phyloP scores from a whole-genome alignment of 2,888 invertebrate species.

The Cybosia mesomella region DNA sequence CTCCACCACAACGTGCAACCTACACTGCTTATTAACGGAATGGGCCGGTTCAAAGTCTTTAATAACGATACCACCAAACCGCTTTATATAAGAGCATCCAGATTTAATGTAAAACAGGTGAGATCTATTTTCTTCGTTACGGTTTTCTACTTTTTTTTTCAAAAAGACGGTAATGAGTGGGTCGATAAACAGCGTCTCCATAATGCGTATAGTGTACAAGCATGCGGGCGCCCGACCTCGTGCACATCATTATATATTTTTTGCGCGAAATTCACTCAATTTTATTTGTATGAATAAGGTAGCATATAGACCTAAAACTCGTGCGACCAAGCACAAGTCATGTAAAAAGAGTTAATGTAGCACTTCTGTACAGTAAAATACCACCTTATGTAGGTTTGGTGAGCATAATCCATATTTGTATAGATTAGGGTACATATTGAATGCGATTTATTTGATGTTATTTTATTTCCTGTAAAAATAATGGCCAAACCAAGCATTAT shows the following conservation, averaged over 20 bases:
- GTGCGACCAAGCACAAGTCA: too few species aligned
- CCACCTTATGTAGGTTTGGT: not conserved
- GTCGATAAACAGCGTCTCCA: too few species aligned
- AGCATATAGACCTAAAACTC: too few species aligned
- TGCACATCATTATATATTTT: too few species aligned
- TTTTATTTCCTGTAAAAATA: not conserved
- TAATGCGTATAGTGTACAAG: too few species aligned
- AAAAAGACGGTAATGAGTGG: not conserved
- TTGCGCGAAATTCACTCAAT: too few species aligned
- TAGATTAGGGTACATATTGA: not conserved
- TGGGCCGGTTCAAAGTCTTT: conserved; percentile 88
- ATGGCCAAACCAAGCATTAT: not conserved
- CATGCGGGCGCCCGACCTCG: too few species aligned
- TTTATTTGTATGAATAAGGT: too few species aligned
- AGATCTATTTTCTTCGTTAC: conserved; percentile 25
- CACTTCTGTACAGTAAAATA: not conserved
- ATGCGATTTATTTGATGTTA: not conserved
- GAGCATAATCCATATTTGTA: not conserved
- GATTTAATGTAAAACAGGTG: conserved; percentile 90
- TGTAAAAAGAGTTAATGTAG: not conserved
- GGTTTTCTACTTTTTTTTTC: too few species aligned
- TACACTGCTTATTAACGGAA: conserved; percentile 93
- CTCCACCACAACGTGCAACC: conserved; percentile 91
- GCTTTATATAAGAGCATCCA: conserved; percentile 87
- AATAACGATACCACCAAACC: conserved; percentile 70